A percentile compares a stretch with the other conserved stretches of the same genome.
Evolutionary conservation across 2,888 invertebrate species (phyloP).

Genomic region (Muschampia plurimacula): DNA sequence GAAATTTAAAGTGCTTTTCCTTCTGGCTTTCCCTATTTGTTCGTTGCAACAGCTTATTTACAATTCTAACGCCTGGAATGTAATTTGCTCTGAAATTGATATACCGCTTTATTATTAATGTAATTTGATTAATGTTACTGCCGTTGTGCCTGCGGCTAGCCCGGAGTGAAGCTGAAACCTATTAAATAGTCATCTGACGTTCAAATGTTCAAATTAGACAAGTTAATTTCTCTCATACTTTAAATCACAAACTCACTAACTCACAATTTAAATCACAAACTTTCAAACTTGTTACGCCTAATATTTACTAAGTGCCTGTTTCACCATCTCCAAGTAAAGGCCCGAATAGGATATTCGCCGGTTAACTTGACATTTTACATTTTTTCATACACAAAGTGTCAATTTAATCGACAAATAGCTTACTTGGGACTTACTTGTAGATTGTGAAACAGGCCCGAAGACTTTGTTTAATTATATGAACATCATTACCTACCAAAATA

Average conservation of each 20-base stretch:
- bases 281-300: background rate
- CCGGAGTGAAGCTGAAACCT: background rate
- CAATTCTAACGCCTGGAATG: slow-evolving; percentile 25
- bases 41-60: slow-evolving; percentile 29
- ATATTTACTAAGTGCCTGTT: too few relatives aligned
- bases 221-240: slow-evolving; percentile 8
- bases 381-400: too few relatives aligned
- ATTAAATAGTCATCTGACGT: slow-evolving; percentile 17
- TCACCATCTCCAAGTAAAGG: too few relatives aligned
- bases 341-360: too few relatives aligned
- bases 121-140: slow-evolving; percentile 23
- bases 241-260: too few relatives aligned
- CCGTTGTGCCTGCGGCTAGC: background rate
- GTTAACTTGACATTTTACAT: too few relatives aligned
- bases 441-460: too few relatives aligned
- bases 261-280: background rate
- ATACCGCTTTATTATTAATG: slow-evolving; percentile 18
- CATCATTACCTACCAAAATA: too few relatives aligned
- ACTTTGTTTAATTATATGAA: too few relatives aligned
- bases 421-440: too few relatives aligned
- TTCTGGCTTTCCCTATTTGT: slow-evolving; percentile 27
- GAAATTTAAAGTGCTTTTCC: slow-evolving; percentile 29
- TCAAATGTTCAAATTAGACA: slow-evolving; percentile 1
- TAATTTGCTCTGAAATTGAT: slow-evolving; percentile 35
- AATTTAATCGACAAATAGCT: too few relatives aligned